Evolutionary conservation across 2,888 invertebrate species (phyloP).

Genomic region (Thera britannica): DNA sequence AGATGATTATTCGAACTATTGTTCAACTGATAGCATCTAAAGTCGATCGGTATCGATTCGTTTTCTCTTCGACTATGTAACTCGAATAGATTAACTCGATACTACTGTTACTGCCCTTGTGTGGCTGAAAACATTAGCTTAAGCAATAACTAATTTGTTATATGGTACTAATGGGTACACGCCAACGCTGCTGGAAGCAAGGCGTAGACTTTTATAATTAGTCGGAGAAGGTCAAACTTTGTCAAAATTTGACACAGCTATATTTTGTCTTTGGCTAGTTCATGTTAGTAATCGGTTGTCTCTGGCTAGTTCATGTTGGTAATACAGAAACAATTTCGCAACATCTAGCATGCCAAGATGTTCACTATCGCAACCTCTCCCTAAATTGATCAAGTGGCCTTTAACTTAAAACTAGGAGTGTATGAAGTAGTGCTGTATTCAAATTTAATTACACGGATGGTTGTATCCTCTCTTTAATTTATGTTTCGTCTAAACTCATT

Average conservation of each 20-base stretch:
- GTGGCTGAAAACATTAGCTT: slow-evolving; percentile 26
- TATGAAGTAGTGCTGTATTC: slow-evolving; percentile 37
- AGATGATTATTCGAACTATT: slow-evolving; percentile 34
- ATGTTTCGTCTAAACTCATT: slow-evolving; percentile 10
- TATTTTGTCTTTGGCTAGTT: neutral
- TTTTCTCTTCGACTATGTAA: slow-evolving; percentile 13
- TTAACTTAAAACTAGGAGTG: slow-evolving; percentile 48
- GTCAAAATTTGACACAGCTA: slow-evolving; percentile 10
- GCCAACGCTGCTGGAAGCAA: slow-evolving; percentile 47
- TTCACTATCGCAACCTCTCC: slow-evolving; percentile 56
- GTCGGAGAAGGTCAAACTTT: slow-evolving; percentile 51
- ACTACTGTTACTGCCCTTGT: slow-evolving; percentile 31
- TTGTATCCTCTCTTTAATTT: slow-evolving; percentile 12
- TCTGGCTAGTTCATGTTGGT: no score
- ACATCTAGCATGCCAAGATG: slow-evolving; percentile 40
- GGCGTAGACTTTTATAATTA: slow-evolving; percentile 51
- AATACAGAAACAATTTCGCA: slow-evolving; percentile 19
- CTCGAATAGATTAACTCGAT: slow-evolving; percentile 22
- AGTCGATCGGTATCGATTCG: slow-evolving; percentile 34
- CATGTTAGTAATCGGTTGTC: no score
- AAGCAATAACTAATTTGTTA: slow-evolving; percentile 18
- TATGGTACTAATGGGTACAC: neutral
- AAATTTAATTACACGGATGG: slow-evolving; percentile 36
- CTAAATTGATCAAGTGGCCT: slow-evolving; percentile 73
- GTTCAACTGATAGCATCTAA: slow-evolving; percentile 35